Evolutionary conservation across 2,797 vertebrate species (phyloP), one percentile per base, ranked within the genome.

Genomic region (Botia almorhae): DNA sequence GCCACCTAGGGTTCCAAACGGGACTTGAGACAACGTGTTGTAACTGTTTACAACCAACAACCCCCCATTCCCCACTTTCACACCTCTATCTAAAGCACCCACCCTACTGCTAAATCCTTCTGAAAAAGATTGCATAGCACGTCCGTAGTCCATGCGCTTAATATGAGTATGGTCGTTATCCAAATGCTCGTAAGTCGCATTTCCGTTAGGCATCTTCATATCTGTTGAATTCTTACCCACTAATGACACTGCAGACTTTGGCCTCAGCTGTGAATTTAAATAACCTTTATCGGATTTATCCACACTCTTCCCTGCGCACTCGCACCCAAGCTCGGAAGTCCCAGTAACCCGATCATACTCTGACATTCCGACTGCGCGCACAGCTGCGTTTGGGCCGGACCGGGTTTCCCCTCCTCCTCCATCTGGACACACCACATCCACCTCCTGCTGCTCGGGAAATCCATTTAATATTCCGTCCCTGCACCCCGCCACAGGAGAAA

Each of bases 21-120:
- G 26, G 7, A 2, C 84, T 75, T 0, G 78, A 19, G 74, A 26
- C 29, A 58, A 61, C 73, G 82, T 88, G 84, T 58, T 84, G 48
- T 71, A 88, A 36, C 19, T 53, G 78, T 82, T 82, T 39, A 85
- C 74, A 10, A 90, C 76, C 82, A 91, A 86, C 3, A 92, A 84
- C 51, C 89, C 93, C 0, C 92, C 92, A 74, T 93, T 93, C 26
- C 89, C 86, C 13, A 91, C 56, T 78, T 85, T 90, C 61, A 78
- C 69, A 7, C 81, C 84, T n/a, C 81, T 86, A 50, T 81, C 87
- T 4, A 68, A 76, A 39, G 77, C 33, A 48, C 0, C 17, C 23
- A 61, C 23, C 56, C 53, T 61, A 21, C 56, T 55, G 13, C 69
- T 55, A 21, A 21, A 63, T 16, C 60, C 81, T 60, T 74, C 64